These are phyloP conservation scores for Hydraecia micacea DNA, from an alignment of 2,888 invertebrate genomes.

Conservation along the genomic window DNA sequence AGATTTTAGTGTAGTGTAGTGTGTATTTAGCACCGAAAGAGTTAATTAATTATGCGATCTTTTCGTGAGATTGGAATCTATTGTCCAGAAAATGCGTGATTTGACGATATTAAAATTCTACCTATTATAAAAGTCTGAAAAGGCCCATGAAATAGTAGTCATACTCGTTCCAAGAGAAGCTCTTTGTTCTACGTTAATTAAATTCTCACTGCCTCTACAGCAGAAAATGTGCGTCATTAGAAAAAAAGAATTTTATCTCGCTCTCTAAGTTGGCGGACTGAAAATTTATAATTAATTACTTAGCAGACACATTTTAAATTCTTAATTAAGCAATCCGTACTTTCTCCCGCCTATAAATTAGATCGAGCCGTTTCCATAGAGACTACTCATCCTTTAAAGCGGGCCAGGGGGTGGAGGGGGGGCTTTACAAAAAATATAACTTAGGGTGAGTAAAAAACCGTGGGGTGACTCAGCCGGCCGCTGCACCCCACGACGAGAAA, in stretches of 20 bases:
- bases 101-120: slow-evolving; percentile 54
- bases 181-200: slow-evolving; percentile 79
- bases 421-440: slow-evolving; percentile 90
- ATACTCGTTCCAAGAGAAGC: slow-evolving; percentile 57
- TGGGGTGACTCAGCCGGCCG: slow-evolving; percentile 91
- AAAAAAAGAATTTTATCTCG: slow-evolving; percentile 76
- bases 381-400: slow-evolving; percentile 91
- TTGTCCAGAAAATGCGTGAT: slow-evolving; percentile 14
- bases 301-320: slow-evolving; percentile 89
- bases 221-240: slow-evolving; percentile 72
- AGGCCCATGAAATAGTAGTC: slow-evolving; percentile 60
- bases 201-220: slow-evolving; percentile 78
- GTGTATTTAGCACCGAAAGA: slow-evolving; percentile 3
- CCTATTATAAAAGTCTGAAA: slow-evolving; percentile 55
- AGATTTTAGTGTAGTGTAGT: neutral
- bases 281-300: slow-evolving; percentile 89
- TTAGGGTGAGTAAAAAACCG: slow-evolving; percentile 91
- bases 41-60: slow-evolving; percentile 8
- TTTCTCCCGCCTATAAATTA: slow-evolving; percentile 90
- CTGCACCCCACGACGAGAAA: slow-evolving; percentile 90
- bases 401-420: slow-evolving; percentile 81
- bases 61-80: slow-evolving; percentile 4
- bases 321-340: slow-evolving; percentile 90
- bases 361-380: slow-evolving; percentile 91
- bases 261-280: slow-evolving; percentile 77